Evolutionary conservation across 2,888 invertebrate species (phyloP).

Genomic region (Acholoe squamosa): DNA sequence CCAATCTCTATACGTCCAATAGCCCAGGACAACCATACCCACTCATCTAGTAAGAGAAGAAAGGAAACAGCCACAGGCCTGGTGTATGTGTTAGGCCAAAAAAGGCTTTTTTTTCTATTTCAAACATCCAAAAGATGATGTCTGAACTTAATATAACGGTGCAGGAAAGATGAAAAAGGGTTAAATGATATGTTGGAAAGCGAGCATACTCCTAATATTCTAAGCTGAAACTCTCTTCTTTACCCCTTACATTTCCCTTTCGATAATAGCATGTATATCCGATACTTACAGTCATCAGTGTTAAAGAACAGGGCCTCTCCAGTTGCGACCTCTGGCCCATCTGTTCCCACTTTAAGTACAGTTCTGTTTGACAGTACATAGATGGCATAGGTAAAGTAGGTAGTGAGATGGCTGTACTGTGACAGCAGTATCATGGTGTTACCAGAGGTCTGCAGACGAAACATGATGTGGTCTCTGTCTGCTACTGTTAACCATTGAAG

Average conservation of each 20-base stretch:
- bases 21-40: constrained; percentile 20
- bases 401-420: background rate
- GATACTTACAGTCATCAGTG: background rate
- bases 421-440: background rate
- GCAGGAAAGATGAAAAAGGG: too few species aligned
- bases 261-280: too few species aligned
- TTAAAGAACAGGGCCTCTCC: background rate
- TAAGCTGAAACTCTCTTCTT: too few species aligned
- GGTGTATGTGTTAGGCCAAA: too few species aligned
- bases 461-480: background rate
- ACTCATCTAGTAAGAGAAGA: background rate
- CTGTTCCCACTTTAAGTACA: background rate
- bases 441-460: background rate
- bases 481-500: constrained; percentile 14
- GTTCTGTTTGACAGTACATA: background rate
- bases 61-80: too few species aligned
- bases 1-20: background rate
- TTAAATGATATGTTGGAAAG: too few species aligned
- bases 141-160: too few species aligned
- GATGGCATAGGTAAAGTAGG: background rate
- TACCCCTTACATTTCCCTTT: too few species aligned
- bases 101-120: too few species aligned
- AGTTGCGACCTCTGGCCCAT: background rate
- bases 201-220: too few species aligned
- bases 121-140: too few species aligned